A percentile compares a stretch with the other conserved stretches of the same genome.
Conservation (phyloP, 2,888 invertebrate species). For the Scaptomyza reducta region DNA sequence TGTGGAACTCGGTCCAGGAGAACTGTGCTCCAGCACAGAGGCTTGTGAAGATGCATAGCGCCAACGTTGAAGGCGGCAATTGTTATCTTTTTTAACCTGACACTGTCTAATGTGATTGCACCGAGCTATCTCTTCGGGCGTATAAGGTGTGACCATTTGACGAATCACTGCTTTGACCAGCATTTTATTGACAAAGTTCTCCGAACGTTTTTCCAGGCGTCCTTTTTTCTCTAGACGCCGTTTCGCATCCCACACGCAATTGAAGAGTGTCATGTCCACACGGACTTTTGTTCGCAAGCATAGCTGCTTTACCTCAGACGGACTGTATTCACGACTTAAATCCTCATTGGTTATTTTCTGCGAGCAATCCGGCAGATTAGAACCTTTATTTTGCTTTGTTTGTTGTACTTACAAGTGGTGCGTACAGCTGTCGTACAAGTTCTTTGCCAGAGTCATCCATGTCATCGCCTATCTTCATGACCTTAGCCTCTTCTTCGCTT, state of each 20-base stretch:
- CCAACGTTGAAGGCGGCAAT: slow-evolving; percentile 44
- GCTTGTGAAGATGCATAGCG: neutral
- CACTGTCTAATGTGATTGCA: slow-evolving; percentile 31
- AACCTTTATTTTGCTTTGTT: neutral
- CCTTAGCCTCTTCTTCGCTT: slow-evolving; percentile 2
- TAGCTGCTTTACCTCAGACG: slow-evolving; percentile 30
- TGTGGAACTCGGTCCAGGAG: slow-evolving; percentile 11
- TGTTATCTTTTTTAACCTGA: slow-evolving; percentile 52
- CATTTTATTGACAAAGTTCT: slow-evolving; percentile 54
- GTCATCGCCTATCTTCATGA: slow-evolving; percentile 4
- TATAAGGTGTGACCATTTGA: slow-evolving; percentile 56
- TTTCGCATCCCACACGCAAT: slow-evolving; percentile 61
- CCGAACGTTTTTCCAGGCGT: slow-evolving; percentile 42
- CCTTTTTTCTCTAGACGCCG: slow-evolving; percentile 32
- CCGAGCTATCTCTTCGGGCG: slow-evolving; percentile 1
- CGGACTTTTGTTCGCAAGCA: slow-evolving; percentile 55
- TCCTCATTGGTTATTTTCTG: slow-evolving; percentile 55
- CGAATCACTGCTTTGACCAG: slow-evolving; percentile 40
- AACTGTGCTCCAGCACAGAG: slow-evolving; percentile 1
- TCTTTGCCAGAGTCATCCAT: slow-evolving; percentile 15
- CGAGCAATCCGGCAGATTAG: neutral
- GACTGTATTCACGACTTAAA: slow-evolving; percentile 39
- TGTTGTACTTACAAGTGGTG: slow-evolving; percentile 30
- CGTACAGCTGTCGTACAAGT: slow-evolving; percentile 2
- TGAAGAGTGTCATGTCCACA: slow-evolving; percentile 48